Evolutionary conservation across 2,797 vertebrate species (phyloP).

Genomic region (Sebastes kiyomatsui): DNA sequence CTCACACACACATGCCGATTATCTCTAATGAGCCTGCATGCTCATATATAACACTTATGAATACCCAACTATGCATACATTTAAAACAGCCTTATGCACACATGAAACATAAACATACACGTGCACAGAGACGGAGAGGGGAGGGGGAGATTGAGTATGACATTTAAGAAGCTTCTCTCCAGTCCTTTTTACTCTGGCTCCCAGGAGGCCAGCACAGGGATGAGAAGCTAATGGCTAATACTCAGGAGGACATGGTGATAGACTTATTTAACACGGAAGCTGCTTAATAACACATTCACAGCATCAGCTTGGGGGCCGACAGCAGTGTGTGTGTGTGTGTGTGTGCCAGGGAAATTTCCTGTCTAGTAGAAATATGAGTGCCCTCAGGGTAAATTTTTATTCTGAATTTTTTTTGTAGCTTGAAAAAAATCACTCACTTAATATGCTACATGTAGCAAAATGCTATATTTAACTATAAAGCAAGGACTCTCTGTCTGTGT

Average conservation of each 20-base stretch:
- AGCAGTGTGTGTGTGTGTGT: constrained; percentile 5
- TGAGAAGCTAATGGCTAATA: constrained; percentile 60
- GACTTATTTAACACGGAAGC: constrained; percentile 60
- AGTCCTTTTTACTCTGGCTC: constrained; percentile 32
- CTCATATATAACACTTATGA: background rate
- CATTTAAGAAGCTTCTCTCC: constrained; percentile 44
- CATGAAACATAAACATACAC: background rate
- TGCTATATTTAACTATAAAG: background rate
- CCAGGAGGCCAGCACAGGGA: constrained; percentile 35
- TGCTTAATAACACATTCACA: constrained; percentile 52
- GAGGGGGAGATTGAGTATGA: background rate
- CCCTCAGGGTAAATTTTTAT: background rate
- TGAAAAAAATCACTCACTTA: background rate
- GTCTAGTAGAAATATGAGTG: background rate
- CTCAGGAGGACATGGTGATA: constrained; percentile 47
- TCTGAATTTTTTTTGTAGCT: background rate
- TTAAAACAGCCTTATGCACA: background rate
- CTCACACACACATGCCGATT: background rate
- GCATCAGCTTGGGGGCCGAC: constrained; percentile 28
- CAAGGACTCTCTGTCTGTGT: background rate
- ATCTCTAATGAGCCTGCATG: background rate
- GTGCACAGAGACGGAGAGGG: background rate
- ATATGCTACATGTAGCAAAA: background rate
- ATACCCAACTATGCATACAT: background rate
- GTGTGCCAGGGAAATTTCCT: background rate